Conservation (phyloP, 2,113 vertebrate species). For the Sturnira hondurensis region DNA sequence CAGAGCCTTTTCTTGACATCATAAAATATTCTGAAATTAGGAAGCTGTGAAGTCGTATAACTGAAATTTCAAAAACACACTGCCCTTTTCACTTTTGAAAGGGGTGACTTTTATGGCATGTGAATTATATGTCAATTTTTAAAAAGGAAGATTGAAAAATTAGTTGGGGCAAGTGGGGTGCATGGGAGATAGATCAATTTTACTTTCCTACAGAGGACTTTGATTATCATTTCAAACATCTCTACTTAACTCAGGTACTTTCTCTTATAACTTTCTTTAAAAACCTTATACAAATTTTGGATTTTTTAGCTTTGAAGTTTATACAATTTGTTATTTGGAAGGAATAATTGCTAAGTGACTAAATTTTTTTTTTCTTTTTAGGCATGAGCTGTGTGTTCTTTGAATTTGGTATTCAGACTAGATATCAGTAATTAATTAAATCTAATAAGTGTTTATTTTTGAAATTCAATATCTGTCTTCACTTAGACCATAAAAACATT, state of each 20-base stretch:
- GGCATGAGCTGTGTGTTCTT: neutral
- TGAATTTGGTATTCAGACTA: conserved; percentile 8
- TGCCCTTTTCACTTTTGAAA: neutral
- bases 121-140: neutral
- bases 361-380: neutral
- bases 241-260: neutral
- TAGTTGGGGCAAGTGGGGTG: neutral
- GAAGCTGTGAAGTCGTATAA: neutral
- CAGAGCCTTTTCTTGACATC: neutral
- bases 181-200: neutral
- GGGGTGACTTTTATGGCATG: neutral
- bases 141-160: neutral
- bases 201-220: neutral
- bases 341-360: neutral
- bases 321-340: neutral
- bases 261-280: neutral
- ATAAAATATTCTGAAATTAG: neutral
- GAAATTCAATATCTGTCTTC: conserved; percentile 22
- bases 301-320: neutral
- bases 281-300: neutral
- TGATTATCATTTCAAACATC: neutral
- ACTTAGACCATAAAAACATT: neutral
- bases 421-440: conserved; percentile 1
- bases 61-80: neutral
- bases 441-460: conserved; percentile 31